Evolutionary conservation across 2,113 vertebrate species (phyloP), one percentile per base, ranked within the genome.

Genomic region (Pongo pygmaeus): DNA sequence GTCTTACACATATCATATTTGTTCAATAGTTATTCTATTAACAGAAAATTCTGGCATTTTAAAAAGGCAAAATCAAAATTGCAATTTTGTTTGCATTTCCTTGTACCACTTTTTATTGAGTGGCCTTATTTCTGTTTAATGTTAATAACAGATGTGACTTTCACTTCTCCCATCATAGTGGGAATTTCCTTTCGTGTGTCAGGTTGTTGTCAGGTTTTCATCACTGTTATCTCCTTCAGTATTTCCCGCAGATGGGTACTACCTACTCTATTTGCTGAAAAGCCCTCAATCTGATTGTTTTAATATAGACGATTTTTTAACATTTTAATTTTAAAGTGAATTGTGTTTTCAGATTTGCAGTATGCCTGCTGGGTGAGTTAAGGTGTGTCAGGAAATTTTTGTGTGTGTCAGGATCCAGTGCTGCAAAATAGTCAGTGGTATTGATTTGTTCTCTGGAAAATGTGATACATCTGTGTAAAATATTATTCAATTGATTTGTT

Each of bases 101-200:
- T 84, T 55, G 20, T 12, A 43, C 48, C 46, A 72, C 32, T 46
- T 64, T 85, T 92, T 32, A 86, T 35, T 80, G 38, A 59, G 43
- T 78, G 80, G 59, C 43, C 40, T 40, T 83, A 30, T 84, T 96
- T 18, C 81, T 86, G 59, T 93, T 92, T 95, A 94, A 97, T 93
- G 97, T 93, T 95, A 94, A 72, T 86, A 96, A 72, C 97, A 97
- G 97, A 97, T 97, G 97, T 96, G 70, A 48, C 85, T 74, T 93
- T 89, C 69, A 69, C 84, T 46, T 96, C 84, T 93, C 93, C 88
- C 96, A 84, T 92, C 95, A 77, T 97, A 97, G 95, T 12, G 8
- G 90, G 93, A 89, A 94, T 95, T 96, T 97, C 95, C 97, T 97
- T 97, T 97, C 98, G 97, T 97, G 97, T 97, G 97, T 97, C 97